A percentile compares a stretch with the other conserved stretches of the same genome.
Evolutionary conservation across 64 coral and sea anemone species (phyloP).

Genomic region (Astreopora myriophthalma): DNA sequence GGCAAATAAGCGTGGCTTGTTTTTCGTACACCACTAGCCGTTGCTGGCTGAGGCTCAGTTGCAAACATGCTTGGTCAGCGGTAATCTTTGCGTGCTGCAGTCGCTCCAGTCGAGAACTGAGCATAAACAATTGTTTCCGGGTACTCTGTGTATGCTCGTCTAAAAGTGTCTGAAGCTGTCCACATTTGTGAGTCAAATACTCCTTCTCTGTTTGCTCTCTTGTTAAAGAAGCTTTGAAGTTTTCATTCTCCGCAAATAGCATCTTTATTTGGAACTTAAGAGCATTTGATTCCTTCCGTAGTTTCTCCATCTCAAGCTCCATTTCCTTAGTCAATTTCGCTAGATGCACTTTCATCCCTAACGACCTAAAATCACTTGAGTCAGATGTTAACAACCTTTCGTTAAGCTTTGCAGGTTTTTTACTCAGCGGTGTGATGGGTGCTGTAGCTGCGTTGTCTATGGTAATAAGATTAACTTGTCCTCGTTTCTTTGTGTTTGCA

Average conservation of each 20-base stretch:
- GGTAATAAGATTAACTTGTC: not conserved
- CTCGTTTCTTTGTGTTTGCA: not conserved
- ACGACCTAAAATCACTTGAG: not conserved
- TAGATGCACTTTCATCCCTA: not conserved
- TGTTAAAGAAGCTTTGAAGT: not conserved
- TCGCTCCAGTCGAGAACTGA: conserved; percentile 17
- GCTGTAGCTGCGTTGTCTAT: not conserved
- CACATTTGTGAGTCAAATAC: not conserved
- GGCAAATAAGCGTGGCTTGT: not conserved
- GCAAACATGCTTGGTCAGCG: conserved; percentile 1
- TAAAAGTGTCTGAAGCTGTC: not conserved
- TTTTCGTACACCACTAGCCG: conserved; percentile 10
- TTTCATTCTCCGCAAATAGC: not conserved
- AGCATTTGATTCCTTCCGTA: not conserved
- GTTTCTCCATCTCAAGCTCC: not conserved
- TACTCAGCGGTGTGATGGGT: not conserved
- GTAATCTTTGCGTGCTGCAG: not conserved
- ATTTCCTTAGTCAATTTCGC: not conserved
- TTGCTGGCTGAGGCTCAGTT: conserved; percentile 13
- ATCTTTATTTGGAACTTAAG: not conserved
- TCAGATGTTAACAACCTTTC: not conserved
- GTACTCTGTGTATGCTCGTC: not conserved
- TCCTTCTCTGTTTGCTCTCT: not conserved
- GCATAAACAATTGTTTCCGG: not conserved
- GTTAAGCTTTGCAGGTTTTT: not conserved